Base-by-base conservation (phyloP, 2,888 invertebrate genomes). In the Stictocephala bisonia region DNA sequence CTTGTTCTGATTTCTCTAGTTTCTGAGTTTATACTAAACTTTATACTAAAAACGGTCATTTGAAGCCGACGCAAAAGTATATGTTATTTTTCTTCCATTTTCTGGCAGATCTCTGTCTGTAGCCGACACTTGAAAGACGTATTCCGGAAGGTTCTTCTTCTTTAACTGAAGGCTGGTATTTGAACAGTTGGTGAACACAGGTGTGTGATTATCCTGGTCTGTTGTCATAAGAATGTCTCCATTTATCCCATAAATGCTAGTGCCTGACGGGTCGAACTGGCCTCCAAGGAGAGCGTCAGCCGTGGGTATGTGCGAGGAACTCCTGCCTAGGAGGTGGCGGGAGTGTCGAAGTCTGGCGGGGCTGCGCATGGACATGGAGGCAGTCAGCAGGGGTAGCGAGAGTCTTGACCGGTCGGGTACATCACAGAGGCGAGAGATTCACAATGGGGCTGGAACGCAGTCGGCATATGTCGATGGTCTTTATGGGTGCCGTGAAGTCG, bases 151-250 rank as follows among this genome's bases (percentile, higher is more conserved):
- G 86, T 82, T 91, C 90, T 80, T 91, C 93, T 85, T 96, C 97
- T 81, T 91, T 90, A 22, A 95, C 92, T 27, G 88, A 87, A 0
- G 93, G 95, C 80, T 89, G 90, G 85, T 97, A 97, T 79, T 88
- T 72, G 90, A 89, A 85, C 98, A 98, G 79, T 94, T 89, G 48
- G 89, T 90, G 84, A 97, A 96, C 75, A 91, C 89, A 1, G 97
- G 97, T 82, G 96, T 96, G 83, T 94, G 92, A 84, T 94, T 94
- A 84, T 94, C 84, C 73, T 84, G 84, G 44, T 82, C 60, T 31
- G 44, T 26, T 15, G 56, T 26, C 18, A 29, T 50, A 24, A 18
- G 50, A 11, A 51, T 35, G 15, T 60, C 40, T 20, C 40, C 74
- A 31, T 41, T 72, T 35, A 64, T 24, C 11, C 66, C 31, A 24